Conservation (phyloP, 2,888 invertebrate genomes). For the Drosophila mulleri region DNA sequence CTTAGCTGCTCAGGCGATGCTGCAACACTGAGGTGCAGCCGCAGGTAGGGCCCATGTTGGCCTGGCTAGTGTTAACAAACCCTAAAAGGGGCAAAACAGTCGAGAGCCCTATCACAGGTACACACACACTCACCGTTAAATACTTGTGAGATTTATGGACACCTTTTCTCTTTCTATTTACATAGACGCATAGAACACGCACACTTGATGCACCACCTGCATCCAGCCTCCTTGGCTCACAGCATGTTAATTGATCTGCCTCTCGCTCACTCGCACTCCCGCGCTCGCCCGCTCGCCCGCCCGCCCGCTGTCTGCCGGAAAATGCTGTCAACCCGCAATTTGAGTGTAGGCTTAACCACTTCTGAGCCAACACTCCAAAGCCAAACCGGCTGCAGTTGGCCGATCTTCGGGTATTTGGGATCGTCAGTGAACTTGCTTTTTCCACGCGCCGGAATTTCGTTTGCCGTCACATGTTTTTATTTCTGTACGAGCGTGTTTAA, state of each 20-base stretch:
- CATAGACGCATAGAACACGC: constrained; percentile 63
- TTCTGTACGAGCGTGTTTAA: constrained; percentile 16
- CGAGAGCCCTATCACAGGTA: constrained; percentile 48
- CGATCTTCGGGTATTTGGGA: constrained; percentile 83
- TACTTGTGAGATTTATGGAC: constrained; percentile 64
- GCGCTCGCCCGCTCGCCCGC: not conserved
- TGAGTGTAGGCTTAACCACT: constrained; percentile 88
- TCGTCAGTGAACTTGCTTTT: constrained; percentile 87
- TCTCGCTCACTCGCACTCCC: constrained; percentile 58
- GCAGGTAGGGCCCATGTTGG: constrained; percentile 58
- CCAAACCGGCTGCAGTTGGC: constrained; percentile 82
- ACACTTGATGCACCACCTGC: constrained; percentile 20
- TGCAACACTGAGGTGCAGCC: constrained; percentile 34
- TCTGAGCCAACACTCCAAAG: constrained; percentile 62
- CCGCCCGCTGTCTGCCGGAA: constrained; percentile 85
- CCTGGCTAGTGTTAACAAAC: constrained; percentile 58
- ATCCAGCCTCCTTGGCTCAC: constrained; percentile 30
- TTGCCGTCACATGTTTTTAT: constrained; percentile 47
- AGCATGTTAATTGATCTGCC: constrained; percentile 78
- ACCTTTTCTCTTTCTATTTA: constrained; percentile 67
- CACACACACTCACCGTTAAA: constrained; percentile 47
- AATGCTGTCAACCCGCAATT: constrained; percentile 86
- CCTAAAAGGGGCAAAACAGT: constrained; percentile 50
- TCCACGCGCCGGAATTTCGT: constrained; percentile 86
- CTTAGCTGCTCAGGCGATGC: constrained; percentile 63